Evolutionary conservation across 2,888 invertebrate species (phyloP).

Genomic region (Homarus gammarus): DNA sequence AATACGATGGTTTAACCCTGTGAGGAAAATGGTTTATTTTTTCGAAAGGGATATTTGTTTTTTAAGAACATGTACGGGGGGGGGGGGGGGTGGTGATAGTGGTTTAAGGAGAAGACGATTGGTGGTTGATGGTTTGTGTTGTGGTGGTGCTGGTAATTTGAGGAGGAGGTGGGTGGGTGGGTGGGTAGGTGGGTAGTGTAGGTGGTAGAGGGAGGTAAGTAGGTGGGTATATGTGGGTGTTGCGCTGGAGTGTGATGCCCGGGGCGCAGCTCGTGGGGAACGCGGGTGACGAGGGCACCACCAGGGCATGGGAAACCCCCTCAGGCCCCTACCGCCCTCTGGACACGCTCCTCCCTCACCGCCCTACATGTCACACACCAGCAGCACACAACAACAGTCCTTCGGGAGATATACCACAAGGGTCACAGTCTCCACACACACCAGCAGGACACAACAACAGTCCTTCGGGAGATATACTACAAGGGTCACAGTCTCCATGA

Average conservation of each 20-base stretch:
- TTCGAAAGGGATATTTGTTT: too few relatives aligned
- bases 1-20: too few relatives aligned
- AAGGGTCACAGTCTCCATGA: too few relatives aligned
- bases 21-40: too few relatives aligned
- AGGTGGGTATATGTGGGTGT: conserved; percentile 21
- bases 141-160: not conserved
- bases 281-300: conserved; percentile 48
- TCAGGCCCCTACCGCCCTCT: conserved; percentile 37
- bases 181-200: not conserved
- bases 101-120: not conserved
- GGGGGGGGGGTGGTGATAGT: not conserved
- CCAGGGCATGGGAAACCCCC: conserved; percentile 62
- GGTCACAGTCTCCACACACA: too few relatives aligned
- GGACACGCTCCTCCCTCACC: conserved; percentile 26
- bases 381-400: too few relatives aligned
- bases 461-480: too few relatives aligned
- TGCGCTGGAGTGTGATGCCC: conserved; percentile 19
- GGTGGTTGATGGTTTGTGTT: not conserved
- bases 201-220: conserved; percentile 2
- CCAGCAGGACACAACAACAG: too few relatives aligned
- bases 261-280: conserved; percentile 56
- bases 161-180: not conserved
- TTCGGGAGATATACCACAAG: too few relatives aligned
- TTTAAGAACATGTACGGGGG: too few relatives aligned
- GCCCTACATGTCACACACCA: too few relatives aligned